phyloP scores from a whole-genome alignment of 2,113 vertebrate genomes.

The Galeopterus variegatus region DNA sequence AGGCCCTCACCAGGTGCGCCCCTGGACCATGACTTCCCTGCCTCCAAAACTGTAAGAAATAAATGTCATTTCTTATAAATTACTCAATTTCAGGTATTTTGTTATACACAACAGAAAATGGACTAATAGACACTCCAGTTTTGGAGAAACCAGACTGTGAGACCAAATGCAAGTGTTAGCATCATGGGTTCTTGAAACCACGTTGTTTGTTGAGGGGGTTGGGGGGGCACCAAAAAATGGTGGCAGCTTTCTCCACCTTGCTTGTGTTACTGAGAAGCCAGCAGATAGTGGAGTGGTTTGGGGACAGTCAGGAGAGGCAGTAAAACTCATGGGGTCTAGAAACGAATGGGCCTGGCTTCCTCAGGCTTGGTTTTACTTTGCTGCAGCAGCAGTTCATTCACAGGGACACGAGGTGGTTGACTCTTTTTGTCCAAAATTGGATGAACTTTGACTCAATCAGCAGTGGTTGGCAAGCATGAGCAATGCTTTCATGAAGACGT shows the following conservation, averaged over 20 bases:
- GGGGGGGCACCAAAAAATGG: not conserved
- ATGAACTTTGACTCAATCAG: constrained; percentile 54
- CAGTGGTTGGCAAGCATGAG: constrained; percentile 49
- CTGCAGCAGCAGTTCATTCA: not conserved
- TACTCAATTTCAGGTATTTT: too few species aligned
- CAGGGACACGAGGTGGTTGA: not conserved
- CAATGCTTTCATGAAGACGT: constrained; percentile 19
- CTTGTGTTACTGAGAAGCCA: constrained; percentile 72
- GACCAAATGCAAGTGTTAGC: constrained; percentile 74
- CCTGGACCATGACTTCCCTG: too few species aligned
- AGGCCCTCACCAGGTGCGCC: too few species aligned
- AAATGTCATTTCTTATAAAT: too few species aligned
- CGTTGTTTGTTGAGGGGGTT: not conserved
- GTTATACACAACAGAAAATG: too few species aligned
- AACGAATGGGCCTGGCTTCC: not conserved
- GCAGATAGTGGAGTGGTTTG: not conserved
- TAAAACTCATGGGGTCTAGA: not conserved
- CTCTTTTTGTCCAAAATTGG: not conserved
- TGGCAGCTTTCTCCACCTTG: constrained; percentile 63
- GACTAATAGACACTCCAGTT: constrained; percentile 43
- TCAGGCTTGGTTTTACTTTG: not conserved
- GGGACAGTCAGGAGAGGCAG: not conserved
- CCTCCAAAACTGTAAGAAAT: too few species aligned
- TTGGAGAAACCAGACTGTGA: constrained; percentile 79
- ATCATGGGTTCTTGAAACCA: constrained; percentile 65